These are phyloP conservation scores for Oeneis ivallda DNA, from an alignment of 2,888 invertebrate genomes.

Conservation along the genomic window DNA sequence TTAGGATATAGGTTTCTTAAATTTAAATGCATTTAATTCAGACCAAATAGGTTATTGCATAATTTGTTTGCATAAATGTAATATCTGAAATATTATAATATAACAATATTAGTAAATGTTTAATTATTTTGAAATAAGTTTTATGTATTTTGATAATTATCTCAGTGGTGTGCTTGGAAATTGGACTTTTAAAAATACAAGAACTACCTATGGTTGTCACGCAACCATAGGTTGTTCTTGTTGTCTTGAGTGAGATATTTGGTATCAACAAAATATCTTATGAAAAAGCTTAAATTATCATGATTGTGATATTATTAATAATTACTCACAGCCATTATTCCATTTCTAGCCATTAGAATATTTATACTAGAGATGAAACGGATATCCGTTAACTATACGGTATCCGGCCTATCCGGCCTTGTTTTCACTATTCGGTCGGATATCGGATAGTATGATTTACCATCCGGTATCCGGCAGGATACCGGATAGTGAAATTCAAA, in stretches of 20 bases:
- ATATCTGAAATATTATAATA: background rate
- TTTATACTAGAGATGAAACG: background rate
- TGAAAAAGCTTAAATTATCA: background rate
- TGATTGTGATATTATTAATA: background rate
- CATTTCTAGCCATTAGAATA: background rate
- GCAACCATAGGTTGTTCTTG: no score
- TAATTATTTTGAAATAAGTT: background rate
- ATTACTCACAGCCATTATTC: background rate
- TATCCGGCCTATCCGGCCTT: no score
- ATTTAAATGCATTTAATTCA: slow-evolving; percentile 76
- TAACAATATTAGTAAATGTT: background rate
- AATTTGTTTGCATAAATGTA: slow-evolving; percentile 15
- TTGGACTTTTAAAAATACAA: background rate
- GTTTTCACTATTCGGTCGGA: no score
- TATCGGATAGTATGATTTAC: no score
- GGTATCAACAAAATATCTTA: background rate
- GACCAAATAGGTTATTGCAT: slow-evolving; percentile 60
- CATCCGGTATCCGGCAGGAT: no score
- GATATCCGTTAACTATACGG: no score
- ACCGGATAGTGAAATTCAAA: no score
- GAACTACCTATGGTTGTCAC: background rate
- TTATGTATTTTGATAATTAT: background rate
- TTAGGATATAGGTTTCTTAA: slow-evolving; percentile 66
- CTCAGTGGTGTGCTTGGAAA: background rate
- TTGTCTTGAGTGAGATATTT: no score